These are phyloP conservation scores for Eretmocerus hayati DNA, from an alignment of 2,888 invertebrate genomes.

Conservation along the genomic window DNA sequence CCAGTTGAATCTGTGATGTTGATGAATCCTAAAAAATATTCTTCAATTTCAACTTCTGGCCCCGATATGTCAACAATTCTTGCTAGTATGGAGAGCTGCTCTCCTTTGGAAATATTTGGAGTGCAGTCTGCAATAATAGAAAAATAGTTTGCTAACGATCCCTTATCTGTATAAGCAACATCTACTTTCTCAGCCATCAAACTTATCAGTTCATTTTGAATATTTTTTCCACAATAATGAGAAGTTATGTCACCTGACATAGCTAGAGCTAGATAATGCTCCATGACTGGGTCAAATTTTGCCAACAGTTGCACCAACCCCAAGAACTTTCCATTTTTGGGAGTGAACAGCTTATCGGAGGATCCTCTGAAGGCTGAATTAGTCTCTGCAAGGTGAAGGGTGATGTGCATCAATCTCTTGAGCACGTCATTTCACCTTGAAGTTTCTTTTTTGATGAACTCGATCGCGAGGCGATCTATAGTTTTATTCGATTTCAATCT, in stretches of 20 bases:
- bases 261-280: neutral
- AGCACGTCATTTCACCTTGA: constrained; percentile 5
- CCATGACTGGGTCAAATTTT: neutral
- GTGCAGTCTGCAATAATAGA: neutral
- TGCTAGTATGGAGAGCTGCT: neutral
- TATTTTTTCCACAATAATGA: neutral
- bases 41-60: neutral
- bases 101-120: neutral
- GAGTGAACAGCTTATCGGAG: neutral
- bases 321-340: neutral
- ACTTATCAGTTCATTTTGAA: neutral
- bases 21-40: neutral
- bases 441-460: constrained; percentile 3
- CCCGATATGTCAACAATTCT: neutral
- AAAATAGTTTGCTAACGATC: neutral
- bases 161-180: neutral
- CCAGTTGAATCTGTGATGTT: neutral
- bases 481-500: neutral
- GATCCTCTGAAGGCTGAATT: constrained; percentile 3
- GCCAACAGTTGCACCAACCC: neutral
- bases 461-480: neutral
- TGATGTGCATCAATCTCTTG: constrained; percentile 1
- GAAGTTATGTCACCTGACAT: neutral
- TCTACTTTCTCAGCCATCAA: neutral
- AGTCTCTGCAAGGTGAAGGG: constrained; percentile 3